Percentiles rank a stretch among this genome's conserved stretches.
Evolutionary conservation across 2,113 vertebrate genomes (phyloP).

Genomic region (Gila orcuttii): DNA sequence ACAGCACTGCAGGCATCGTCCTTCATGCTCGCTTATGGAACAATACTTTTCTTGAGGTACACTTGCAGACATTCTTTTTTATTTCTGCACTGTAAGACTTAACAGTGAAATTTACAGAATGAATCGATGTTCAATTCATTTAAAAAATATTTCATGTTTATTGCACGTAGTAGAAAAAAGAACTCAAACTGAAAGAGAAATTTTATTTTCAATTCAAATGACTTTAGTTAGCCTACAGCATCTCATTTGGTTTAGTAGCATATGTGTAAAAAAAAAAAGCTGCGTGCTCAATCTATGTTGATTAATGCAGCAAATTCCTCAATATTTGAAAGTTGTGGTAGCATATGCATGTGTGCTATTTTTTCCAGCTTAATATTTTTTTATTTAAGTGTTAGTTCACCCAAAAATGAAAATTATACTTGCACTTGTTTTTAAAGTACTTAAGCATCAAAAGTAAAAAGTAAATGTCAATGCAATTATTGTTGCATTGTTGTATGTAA

Average conservation of each 20-base stretch:
- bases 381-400: too few relatives aligned
- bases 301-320: neutral
- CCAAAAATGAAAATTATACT: too few relatives aligned
- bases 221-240: neutral
- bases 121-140: neutral
- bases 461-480: too few relatives aligned
- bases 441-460: too few relatives aligned
- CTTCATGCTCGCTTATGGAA: conserved; percentile 87
- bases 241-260: neutral
- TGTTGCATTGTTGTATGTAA: too few relatives aligned
- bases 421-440: too few relatives aligned
- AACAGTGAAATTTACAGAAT: too few relatives aligned
- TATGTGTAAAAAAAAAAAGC: neutral
- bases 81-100: neutral
- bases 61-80: neutral
- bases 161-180: neutral
- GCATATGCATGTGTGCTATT: neutral
- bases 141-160: neutral
- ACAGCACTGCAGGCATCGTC: conserved; percentile 81
- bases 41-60: conserved; percentile 86
- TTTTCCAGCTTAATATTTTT: neutral
- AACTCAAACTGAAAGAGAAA: neutral
- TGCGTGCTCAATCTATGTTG: neutral
- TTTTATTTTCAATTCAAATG: neutral
- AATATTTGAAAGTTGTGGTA: neutral